Percentiles rank a stretch among this genome's conserved stretches.
These are phyloP conservation scores for Pomacea maculata DNA, from an alignment of 1,140 invertebrate species.

Conservation along the genomic window DNA sequence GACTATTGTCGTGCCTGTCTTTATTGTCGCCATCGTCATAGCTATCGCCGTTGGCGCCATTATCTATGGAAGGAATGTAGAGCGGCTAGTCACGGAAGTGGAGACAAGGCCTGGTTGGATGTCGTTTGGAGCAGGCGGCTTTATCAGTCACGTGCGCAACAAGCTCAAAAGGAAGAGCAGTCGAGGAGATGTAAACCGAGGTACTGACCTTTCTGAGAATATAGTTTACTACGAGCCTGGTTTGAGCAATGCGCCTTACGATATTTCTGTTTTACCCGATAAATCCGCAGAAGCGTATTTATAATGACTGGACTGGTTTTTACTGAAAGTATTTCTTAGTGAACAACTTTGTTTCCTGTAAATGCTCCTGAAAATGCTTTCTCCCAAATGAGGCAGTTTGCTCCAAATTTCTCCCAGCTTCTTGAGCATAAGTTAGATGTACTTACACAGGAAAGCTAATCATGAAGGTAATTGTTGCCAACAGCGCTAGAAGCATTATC, in stretches of 20 bases:
- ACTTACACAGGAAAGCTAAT: too few relatives aligned
- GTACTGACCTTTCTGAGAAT: background rate
- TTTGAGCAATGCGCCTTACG: slow-evolving; percentile 3
- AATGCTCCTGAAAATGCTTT: too few relatives aligned
- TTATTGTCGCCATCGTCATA: background rate
- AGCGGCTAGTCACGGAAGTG: background rate
- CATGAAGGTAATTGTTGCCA: too few relatives aligned
- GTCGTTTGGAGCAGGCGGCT: background rate
- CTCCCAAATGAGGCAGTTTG: too few relatives aligned
- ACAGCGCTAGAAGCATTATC: too few relatives aligned
- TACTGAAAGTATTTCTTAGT: too few relatives aligned
- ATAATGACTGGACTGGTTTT: too few relatives aligned
- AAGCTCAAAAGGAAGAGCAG: background rate
- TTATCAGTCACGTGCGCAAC: background rate
- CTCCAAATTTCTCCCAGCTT: too few relatives aligned
- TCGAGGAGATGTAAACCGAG: background rate
- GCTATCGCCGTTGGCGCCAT: background rate
- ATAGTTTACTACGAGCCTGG: background rate
- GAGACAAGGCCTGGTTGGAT: background rate
- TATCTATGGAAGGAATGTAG: background rate
- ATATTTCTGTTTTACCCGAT: background rate
- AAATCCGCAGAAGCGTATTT: too few relatives aligned
- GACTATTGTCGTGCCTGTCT: slow-evolving; percentile 12
- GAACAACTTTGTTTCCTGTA: too few relatives aligned
- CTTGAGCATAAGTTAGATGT: too few relatives aligned